Evolutionary conservation across 2,797 vertebrate genomes (phyloP).

Genomic region (Zalophus californianus): DNA sequence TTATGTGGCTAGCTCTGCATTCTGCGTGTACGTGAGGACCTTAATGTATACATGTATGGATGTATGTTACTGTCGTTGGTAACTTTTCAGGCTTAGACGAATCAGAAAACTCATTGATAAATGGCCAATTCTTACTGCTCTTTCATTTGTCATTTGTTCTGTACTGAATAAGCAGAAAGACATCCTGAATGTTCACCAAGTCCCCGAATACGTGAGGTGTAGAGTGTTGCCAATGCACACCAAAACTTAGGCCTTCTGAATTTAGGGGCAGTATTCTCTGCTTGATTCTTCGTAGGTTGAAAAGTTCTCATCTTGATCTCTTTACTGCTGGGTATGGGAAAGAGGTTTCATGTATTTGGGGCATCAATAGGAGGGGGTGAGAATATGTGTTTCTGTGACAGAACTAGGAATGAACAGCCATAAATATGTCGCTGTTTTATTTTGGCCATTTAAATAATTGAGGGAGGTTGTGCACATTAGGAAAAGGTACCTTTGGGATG

Average conservation of each 20-base stretch:
- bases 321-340: neutral
- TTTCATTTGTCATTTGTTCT: slow-evolving; percentile 47
- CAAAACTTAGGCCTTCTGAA: neutral
- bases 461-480: neutral
- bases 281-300: neutral
- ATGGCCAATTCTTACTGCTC: neutral
- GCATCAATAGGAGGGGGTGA: slow-evolving; percentile 10
- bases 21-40: neutral
- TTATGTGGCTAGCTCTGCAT: neutral
- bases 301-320: slow-evolving; percentile 24
- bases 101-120: neutral
- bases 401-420: neutral
- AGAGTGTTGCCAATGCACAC: neutral
- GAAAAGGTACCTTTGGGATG: neutral
- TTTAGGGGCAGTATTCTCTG: neutral
- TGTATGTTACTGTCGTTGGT: neutral
- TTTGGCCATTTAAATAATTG: slow-evolving; percentile 39
- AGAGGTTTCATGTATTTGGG: slow-evolving; percentile 55
- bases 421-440: slow-evolving; percentile 10
- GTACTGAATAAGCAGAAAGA: slow-evolving; percentile 60
- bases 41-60: neutral
- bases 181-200: neutral
- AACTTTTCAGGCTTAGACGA: slow-evolving; percentile 12
- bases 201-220: neutral
- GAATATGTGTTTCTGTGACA: slow-evolving; percentile 49